Evolutionary conservation across 2,113 vertebrate genomes (phyloP).

Genomic region (Psammodynastes pulverulentus): DNA sequence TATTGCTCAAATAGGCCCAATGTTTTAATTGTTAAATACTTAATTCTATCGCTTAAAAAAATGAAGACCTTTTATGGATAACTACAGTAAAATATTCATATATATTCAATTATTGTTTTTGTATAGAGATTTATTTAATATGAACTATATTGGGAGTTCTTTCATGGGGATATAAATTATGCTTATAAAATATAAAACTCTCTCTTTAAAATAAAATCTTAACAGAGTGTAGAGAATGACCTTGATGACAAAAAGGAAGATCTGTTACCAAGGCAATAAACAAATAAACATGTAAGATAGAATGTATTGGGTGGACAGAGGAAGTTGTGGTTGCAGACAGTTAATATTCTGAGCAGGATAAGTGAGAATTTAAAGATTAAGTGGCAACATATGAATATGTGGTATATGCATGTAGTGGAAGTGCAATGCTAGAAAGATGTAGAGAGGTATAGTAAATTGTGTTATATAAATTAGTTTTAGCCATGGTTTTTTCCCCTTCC

Average conservation of each 20-base stretch:
- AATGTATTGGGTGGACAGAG: not conserved
- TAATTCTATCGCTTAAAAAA: not conserved
- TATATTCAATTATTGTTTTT: not conserved
- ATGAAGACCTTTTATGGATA: not conserved
- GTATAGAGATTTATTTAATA: not conserved
- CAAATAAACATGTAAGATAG: not conserved
- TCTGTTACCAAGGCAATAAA: not conserved
- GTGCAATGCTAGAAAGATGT: not conserved
- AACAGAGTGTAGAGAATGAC: not conserved
- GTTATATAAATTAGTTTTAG: not conserved
- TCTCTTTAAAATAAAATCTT: not conserved
- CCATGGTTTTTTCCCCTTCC: not conserved
- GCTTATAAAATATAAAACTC: not conserved
- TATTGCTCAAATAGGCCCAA: not conserved
- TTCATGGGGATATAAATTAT: not conserved
- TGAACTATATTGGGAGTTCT: not conserved
- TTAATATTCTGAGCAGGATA: not conserved
- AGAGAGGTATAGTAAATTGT: not conserved
- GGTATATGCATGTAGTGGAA: not conserved
- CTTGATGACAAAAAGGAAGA: not conserved
- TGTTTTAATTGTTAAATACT: not conserved
- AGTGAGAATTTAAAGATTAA: not conserved
- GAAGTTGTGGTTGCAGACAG: not conserved
- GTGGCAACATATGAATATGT: not conserved
- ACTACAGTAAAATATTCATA: not conserved